Evolutionary conservation across 2,888 invertebrate genomes (phyloP).

Genomic region (Amphipoea lucens): DNA sequence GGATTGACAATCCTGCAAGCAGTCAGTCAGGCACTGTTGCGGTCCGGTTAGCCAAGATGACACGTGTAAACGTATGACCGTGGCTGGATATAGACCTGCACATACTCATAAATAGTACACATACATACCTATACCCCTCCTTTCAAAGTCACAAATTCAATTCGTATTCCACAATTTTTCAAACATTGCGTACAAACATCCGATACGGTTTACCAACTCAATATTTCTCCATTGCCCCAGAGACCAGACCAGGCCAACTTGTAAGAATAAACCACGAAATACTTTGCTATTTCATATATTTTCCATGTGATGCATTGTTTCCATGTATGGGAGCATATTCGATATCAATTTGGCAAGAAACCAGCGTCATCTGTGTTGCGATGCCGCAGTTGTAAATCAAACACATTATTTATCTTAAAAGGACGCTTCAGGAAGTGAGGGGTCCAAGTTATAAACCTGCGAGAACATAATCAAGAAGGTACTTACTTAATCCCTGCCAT

Average conservation of each 20-base stretch:
- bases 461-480: background rate
- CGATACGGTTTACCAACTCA: constrained; percentile 29
- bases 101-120: background rate
- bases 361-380: constrained; percentile 66
- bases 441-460: constrained; percentile 39
- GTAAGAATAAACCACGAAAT: constrained; percentile 28
- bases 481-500: background rate
- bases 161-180: constrained; percentile 5
- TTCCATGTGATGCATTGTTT: constrained; percentile 61
- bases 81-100: background rate
- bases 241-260: constrained; percentile 27
- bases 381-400: constrained; percentile 68
- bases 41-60: background rate
- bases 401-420: constrained; percentile 71
- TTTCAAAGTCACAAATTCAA: constrained; percentile 22
- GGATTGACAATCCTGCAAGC: background rate
- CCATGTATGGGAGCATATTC: constrained; percentile 59
- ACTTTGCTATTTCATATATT: constrained; percentile 38
- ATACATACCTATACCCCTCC: background rate
- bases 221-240: constrained; percentile 46
- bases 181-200: constrained; percentile 28
- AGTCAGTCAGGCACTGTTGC: too few species aligned
- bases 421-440: constrained; percentile 49
- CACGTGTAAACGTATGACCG: background rate
- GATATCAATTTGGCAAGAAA: constrained; percentile 72